phyloP scores from a whole-genome alignment of 2,797 vertebrate species.

The Novumbra hubbsi region DNA sequence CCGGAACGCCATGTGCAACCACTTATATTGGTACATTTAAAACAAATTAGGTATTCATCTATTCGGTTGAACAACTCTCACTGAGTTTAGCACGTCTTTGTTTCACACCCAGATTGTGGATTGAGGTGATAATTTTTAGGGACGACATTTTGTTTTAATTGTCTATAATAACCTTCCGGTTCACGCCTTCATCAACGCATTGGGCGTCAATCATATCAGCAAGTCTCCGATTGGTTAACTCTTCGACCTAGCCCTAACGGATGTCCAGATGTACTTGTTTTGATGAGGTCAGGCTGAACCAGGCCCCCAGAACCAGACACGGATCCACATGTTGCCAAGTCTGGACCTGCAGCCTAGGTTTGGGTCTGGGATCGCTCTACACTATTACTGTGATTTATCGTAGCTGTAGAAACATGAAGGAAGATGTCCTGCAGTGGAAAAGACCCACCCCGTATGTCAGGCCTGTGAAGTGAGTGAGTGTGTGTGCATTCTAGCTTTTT shows the following conservation, averaged over 20 bases:
- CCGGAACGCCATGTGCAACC: too few relatives aligned
- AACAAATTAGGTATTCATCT: too few relatives aligned
- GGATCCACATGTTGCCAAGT: constrained; percentile 51
- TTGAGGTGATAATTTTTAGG: too few relatives aligned
- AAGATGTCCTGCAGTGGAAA: constrained; percentile 31
- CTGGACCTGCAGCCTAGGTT: constrained; percentile 44
- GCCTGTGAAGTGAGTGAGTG: neutral
- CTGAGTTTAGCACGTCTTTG: too few relatives aligned
- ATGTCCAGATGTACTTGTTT: constrained; percentile 29
- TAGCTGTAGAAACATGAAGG: constrained; percentile 47
- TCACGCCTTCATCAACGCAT: constrained; percentile 21
- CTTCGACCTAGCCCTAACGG: constrained; percentile 15
- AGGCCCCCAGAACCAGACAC: constrained; percentile 48
- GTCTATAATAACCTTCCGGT: too few relatives aligned
- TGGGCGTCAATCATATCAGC: constrained; percentile 16
- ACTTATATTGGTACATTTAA: too few relatives aligned
- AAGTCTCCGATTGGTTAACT: constrained; percentile 22
- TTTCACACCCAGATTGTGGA: too few relatives aligned
- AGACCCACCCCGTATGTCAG: neutral
- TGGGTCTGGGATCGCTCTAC: constrained; percentile 38
- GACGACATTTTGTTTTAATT: too few relatives aligned
- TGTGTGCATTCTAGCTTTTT: too few relatives aligned
- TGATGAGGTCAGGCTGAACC: constrained; percentile 28
- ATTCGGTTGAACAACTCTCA: too few relatives aligned
- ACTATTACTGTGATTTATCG: constrained; percentile 52